These are phyloP conservation scores for Ancistrus triradiatus DNA, from an alignment of 2,113 vertebrate species.

Conservation along the genomic window DNA sequence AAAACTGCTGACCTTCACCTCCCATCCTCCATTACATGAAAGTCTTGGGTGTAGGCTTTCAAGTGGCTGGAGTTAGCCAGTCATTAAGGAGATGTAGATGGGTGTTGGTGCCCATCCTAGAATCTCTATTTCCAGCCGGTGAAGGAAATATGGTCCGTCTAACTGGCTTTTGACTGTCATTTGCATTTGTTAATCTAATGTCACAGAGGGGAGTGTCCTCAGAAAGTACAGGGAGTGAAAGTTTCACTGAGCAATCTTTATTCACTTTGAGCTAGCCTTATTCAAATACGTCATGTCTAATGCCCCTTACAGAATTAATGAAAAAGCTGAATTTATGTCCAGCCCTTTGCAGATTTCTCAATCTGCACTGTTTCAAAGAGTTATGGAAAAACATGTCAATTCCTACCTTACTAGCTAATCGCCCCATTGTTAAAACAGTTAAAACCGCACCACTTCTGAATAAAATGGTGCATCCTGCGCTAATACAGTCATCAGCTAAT, in stretches of 20 bases:
- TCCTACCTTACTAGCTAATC: background rate
- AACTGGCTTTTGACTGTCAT: conserved; percentile 42
- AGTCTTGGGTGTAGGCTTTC: conserved; percentile 37
- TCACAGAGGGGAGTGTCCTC: conserved; percentile 32
- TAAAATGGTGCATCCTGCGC: conserved; percentile 18
- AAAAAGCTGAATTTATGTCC: too few relatives aligned
- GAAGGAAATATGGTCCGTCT: conserved; percentile 34
- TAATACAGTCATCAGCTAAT: conserved; percentile 44
- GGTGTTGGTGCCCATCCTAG: conserved; percentile 34
- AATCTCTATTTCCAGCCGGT: conserved; percentile 20
- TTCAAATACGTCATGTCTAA: background rate
- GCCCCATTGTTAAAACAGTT: conserved; percentile 23
- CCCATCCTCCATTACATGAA: conserved; percentile 35
- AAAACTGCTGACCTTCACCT: conserved; percentile 41
- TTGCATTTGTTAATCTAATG: conserved; percentile 48
- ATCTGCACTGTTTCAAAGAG: too few relatives aligned
- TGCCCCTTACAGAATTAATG: too few relatives aligned
- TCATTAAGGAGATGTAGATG: conserved; percentile 36
- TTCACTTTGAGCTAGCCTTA: conserved; percentile 4
- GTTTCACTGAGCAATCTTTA: conserved; percentile 4
- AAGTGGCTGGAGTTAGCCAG: conserved; percentile 32
- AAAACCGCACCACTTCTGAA: conserved; percentile 12
- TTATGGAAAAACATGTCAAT: too few relatives aligned
- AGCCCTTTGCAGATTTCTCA: too few relatives aligned
- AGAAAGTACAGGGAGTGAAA: conserved; percentile 4